Evolutionary conservation across 2,888 invertebrate genomes (phyloP), one percentile per base, ranked within the genome.

Genomic region (Chorisops tibialis): DNA sequence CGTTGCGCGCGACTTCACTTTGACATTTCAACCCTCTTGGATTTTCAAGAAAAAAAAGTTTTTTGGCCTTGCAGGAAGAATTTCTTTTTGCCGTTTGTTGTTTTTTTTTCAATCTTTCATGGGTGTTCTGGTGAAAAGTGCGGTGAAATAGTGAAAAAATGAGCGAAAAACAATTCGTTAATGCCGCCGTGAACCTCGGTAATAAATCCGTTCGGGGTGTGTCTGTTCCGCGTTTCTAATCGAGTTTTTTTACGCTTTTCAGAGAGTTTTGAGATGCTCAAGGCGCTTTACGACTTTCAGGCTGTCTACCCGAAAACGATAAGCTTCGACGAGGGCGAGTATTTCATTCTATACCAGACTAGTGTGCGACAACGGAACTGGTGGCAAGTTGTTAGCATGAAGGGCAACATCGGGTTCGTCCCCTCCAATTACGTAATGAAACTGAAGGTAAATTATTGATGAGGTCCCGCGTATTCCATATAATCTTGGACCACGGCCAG

Each of bases 351-450:
- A 18, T 87, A 91, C 71, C 91, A 91, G 73, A 87, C 83, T 19
- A 88, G 87, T 66, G 86, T 87, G 3, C 89, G 90, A 71, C 89
- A 91, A 74, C 82, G 87, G 66, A 91, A 92, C 74, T 92, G 91
- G 92, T 92, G 91, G 91, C 89, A 90, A 81, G 91, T 92, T 51
- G 87, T 91, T 68, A 91, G 90, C 79, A 86, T 83, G 75, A 85
- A 84, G 74, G 92, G 91, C 69, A 87, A 89, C 76, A 84, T 91
- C 68, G 92, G 92, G 56, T 92, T 90, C 73, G 90, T 92, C 68
- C 92, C 92, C 64, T 91, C 91, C 54, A 92, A 92, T 82, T 92
- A 92, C 79, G 91, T 92, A 61, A 85, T 87, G 70, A 83, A 85
- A 70, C 83, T 89, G 70, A 88, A 89, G 82, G 91, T 91, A 74